Base-by-base conservation (phyloP, 2,888 invertebrate species). In the Syritta pipiens region DNA sequence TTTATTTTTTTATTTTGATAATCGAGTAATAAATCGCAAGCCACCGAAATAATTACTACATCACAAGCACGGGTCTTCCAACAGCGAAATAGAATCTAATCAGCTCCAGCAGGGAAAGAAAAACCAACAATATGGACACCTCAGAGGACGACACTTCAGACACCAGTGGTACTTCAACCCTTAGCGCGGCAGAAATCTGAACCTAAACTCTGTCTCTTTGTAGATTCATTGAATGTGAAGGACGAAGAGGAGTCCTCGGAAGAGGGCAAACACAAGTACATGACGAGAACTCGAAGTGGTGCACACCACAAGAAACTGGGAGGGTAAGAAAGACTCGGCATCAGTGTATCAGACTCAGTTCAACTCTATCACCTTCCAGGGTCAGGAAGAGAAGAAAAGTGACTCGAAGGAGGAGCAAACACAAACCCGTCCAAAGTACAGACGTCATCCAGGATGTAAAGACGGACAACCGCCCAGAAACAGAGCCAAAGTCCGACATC, bases 401-500 rank as follows among this genome's bases (percentile, higher is more conserved):
- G n/a, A n/a, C n/a, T n/a, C n/a, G n/a, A n/a, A n/a, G n/a, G n/a
- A n/a, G n/a, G n/a, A n/a, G n/a, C n/a, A n/a, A n/a, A n/a, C n/a
- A n/a, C n/a, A n/a, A n/a, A n/a, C n/a, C n/a, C n/a, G n/a, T n/a
- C n/a, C n/a, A n/a, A n/a, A n/a, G n/a, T n/a, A n/a, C n/a, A n/a
- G n/a, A n/a, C n/a, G n/a, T n/a, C n/a, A n/a, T n/a, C n/a, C n/a
- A n/a, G n/a, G n/a, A n/a, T n/a, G n/a, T n/a, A n/a, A n/a, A n/a
- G n/a, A n/a, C n/a, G n/a, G n/a, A n/a, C n/a, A n/a, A n/a, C n/a
- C n/a, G n/a, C n/a, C n/a, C n/a, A n/a, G n/a, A n/a, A n/a, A n/a
- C 35, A 0, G 65, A 28, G 2, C 1, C 9, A n/a, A 32, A 62
- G n/a, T 65, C 74, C 0, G 81, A 82, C 10, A 65, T 81, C 4